Base-by-base conservation (phyloP, 2,113 vertebrate genomes). In the Struthidea cinerea region DNA sequence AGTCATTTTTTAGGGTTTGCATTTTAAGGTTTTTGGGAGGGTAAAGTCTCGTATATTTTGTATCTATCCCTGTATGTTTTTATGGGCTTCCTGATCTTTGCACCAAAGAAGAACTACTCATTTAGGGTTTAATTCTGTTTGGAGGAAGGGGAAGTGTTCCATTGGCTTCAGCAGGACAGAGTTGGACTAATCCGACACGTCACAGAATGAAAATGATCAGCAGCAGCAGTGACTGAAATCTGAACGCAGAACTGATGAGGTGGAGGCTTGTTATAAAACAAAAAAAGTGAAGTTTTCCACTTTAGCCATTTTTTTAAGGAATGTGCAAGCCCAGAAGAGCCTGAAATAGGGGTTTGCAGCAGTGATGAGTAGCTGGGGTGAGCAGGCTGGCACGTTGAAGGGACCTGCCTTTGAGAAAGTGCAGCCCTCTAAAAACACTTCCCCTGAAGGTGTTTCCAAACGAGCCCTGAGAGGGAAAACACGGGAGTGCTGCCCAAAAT, bases 331-430 rank as follows among this genome's bases (percentile, higher is more conserved):
- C 69, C 24, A 6, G 46, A 5, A 42, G 71, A 60, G 41, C 20
- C 74, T 2, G 22, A 1, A 16, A 4, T 3, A 6, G 4, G 35
- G 11, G 7, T 12, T 63, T 41, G 77, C 71, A 47, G 80, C 7
- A 2, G 61, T 4, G 60, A 28, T 3, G 7, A 63, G 60, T 2
- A 5, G 14, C 9, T 49, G 9, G 77, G 84, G 37, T 18, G 56
- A 27, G 39, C 55, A 42, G 67, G 49, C n/a, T 0, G 0, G 75
- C 33, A 50, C 21, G 2, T 16, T 9, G 56, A 49, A 76, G 90
- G 75, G 59, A 65, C 71, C 88, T 77, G 94, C 86, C 67, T 50
- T 42, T 64, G 77, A 84, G 82, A 93, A 85, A 86, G 94, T 12
- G 63, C 90, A 93, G 89, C 83, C 71, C 56, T 84, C 61, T 23